Percentiles rank a stretch among this genome's conserved stretches.
Conservation (phyloP, 2,797 vertebrate genomes). For the Argentina silus region DNA sequence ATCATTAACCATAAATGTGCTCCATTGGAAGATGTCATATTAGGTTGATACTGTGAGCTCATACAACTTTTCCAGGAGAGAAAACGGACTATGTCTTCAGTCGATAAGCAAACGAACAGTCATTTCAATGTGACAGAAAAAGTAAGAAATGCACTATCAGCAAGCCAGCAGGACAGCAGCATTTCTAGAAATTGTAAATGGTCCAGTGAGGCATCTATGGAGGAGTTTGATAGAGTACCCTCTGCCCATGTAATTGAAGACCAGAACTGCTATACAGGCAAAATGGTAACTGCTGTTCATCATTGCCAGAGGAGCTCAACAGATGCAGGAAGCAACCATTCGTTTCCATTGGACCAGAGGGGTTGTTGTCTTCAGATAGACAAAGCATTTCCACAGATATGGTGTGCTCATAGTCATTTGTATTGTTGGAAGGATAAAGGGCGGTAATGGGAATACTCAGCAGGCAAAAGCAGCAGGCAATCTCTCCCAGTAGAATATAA, state of each 20-base stretch:
- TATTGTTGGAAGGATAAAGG: background rate
- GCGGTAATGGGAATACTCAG: too few relatives aligned
- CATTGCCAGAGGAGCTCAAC: background rate
- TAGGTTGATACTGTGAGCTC: too few relatives aligned
- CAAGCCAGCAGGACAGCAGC: background rate
- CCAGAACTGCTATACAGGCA: background rate
- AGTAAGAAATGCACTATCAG: background rate
- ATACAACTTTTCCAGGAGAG: too few relatives aligned
- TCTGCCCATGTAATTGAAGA: constrained; percentile 1
- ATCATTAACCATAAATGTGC: too few relatives aligned
- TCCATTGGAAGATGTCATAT: too few relatives aligned
- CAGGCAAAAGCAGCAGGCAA: too few relatives aligned
- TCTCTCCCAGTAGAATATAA: too few relatives aligned
- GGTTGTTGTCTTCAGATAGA: background rate
- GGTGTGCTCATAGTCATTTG: background rate
- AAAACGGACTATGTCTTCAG: too few relatives aligned
- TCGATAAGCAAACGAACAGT: background rate
- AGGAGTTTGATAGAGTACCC: background rate
- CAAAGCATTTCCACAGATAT: background rate
- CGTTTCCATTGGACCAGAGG: background rate
- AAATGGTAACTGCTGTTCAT: constrained; percentile 2
- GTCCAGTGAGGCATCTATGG: background rate
- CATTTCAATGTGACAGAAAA: background rate
- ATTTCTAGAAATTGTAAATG: background rate
- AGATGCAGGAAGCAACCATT: constrained; percentile 1